Base-by-base conservation (phyloP, 1,140 invertebrate species). In the Calephelis virginiensis region DNA sequence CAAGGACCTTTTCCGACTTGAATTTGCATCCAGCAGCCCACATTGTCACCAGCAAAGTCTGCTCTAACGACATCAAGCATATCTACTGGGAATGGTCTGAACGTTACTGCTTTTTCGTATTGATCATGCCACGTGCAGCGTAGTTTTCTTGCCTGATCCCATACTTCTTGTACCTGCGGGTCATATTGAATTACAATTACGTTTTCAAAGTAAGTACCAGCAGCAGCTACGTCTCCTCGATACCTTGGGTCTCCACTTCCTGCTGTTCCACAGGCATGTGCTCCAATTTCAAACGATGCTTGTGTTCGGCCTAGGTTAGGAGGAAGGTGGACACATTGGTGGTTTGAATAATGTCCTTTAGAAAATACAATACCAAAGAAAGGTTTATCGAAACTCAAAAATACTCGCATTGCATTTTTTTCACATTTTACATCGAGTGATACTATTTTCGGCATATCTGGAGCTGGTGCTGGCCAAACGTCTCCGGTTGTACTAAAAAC, bases 41-140 rank as follows among this genome's bases (percentile, higher is more conserved):
- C 97, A 85, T 98, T 98, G 79, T 98, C 97, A 0, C 97, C 97
- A 50, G 97, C 97, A 80, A 98, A 98, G 76, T 98, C 97, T 3
- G 97, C 97, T 38, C 97, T 90, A 4, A 98, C 97, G 1, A 98
- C 97, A 84, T 98, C 97, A 66, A 98, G 81, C 97, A 98, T 98
- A 83, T 98, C 97, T 1, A 98, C 97, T 0, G 97, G 97, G 93
- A 98, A 98, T 0, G 97, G 97, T 59, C 97, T 91, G 92, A 98
- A 98, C 0, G 97, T 98, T 0, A 98, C 97, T 0, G 97, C 97
- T 80, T 98, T 98, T 90, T 98, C 97, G 80, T 98, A 98, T 70
- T 98, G 95, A 86, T 98, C 97, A 76, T 98, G 97, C 97, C 97
- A 98, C 0, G 97, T 98, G 89, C 97, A 98, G 3, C 97, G 93